Conservation (phyloP, 1,140 invertebrate genomes). For the Neoseiulus cucumeris region DNA sequence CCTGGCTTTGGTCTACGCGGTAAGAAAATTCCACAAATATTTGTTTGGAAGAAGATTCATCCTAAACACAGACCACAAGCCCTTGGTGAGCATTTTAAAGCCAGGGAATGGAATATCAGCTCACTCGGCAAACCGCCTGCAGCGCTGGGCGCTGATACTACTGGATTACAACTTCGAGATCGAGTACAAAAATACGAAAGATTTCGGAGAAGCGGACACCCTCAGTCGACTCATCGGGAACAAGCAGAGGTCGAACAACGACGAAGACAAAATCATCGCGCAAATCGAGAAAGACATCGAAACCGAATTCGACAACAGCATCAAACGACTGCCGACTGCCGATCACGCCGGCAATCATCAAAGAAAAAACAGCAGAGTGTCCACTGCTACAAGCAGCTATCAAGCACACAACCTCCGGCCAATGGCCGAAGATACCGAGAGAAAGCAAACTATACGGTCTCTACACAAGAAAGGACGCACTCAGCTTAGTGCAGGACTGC, state of each 20-base stretch:
- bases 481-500: not conserved
- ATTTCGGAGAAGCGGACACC: constrained; percentile 21
- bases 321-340: not conserved
- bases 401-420: not conserved
- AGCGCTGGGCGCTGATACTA: constrained; percentile 26
- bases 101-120: constrained; percentile 19
- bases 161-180: constrained; percentile 25
- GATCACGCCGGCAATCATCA: not conserved
- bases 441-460: not conserved
- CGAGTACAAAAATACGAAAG: constrained; percentile 18
- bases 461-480: not conserved
- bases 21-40: constrained; percentile 33
- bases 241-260: not conserved
- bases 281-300: not conserved
- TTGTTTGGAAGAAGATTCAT: constrained; percentile 27
- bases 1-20: constrained; percentile 29
- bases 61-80: constrained; percentile 31
- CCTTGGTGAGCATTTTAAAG: constrained; percentile 27
- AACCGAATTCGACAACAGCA: not conserved
- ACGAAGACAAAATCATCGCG: not conserved
- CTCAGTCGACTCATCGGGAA: constrained; percentile 14
- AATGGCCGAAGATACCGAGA: not conserved
- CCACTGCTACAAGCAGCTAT: not conserved
- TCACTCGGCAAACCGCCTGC: constrained; percentile 22
- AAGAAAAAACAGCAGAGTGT: not conserved